Evolutionary conservation across 2,888 invertebrate species (phyloP).

Genomic region (Oeneis ivallda): DNA sequence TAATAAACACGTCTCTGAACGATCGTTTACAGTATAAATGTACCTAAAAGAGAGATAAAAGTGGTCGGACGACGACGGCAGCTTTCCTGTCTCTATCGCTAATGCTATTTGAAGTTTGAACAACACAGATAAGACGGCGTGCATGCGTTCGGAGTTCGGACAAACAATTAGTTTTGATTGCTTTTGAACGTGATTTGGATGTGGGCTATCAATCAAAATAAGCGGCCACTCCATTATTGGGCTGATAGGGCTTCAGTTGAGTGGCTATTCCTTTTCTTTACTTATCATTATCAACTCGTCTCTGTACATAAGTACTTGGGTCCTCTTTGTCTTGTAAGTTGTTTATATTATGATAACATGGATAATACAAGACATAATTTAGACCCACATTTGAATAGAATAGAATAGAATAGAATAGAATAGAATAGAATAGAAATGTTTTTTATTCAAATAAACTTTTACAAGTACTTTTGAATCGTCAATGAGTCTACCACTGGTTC

Average conservation of each 20-base stretch:
- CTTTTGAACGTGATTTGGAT: conserved; percentile 33
- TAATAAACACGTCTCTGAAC: not conserved
- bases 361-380: no score
- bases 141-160: conserved; percentile 28
- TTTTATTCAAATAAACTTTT: no score
- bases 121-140: conserved; percentile 33
- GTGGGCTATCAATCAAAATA: conserved; percentile 34
- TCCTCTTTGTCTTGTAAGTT: no score
- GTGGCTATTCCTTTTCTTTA: conserved; percentile 14
- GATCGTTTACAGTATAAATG: not conserved
- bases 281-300: conserved; percentile 21
- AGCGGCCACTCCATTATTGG: conserved; percentile 27
- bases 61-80: conserved; percentile 42
- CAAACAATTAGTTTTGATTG: conserved; percentile 36
- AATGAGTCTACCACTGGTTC: no score
- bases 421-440: no score
- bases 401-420: no score
- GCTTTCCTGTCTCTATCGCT: conserved; percentile 47
- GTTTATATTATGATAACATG: no score
- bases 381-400: no score
- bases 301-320: not conserved
- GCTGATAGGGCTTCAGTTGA: conserved; percentile 18
- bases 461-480: no score
- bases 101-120: conserved; percentile 29
- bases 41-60: conserved; percentile 5